Base-by-base conservation (phyloP, 2,113 vertebrate species). In the Meles meles region DNA sequence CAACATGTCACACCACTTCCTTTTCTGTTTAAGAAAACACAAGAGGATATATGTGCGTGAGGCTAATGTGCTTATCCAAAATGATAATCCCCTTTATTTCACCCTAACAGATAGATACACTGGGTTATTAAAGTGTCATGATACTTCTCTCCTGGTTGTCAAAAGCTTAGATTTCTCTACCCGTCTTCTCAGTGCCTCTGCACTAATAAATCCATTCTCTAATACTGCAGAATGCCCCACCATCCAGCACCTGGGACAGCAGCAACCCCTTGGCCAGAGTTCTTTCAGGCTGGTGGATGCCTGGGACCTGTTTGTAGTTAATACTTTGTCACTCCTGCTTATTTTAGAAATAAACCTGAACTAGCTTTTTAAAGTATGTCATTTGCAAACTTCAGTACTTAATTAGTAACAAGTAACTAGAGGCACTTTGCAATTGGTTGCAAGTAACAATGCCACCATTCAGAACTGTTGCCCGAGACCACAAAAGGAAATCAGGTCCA, bases 151-250 rank as follows among this genome's bases (percentile, higher is more conserved):
- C n/a, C 67, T 47, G 9, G 47, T 77, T 69, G 57, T 42, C 20
- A 25, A 69, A 77, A 97, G 27, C 49, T 69, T 23, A 55, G 23
- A 18, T 71, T 69, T 55, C n/a, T 69, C 39, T 9, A 82, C 17
- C 44, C 3, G 61, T 15, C 13, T 27, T 52, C 21, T 23, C 37
- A 7, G 2, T 47, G 39, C 11, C 6, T 47, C 18, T 82, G 9
- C 2, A 18, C 23, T 72, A 55, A 29, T 7, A 49, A 9, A 4
- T 55, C 34, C 18, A 23, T 82, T 95, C 39, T 25, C 7, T 55
- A 44, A 8, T 49, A 0, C 27, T n/a, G 5, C 7, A 10, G 2
- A 15, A 9, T 0, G 0, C 1, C 1, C 37, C 61, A 18, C 52
- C 27, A 20, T 52, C 63, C 67, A 94, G 82, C 20, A 92, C 72